Base-by-base conservation (phyloP, 2,888 invertebrate genomes). In the Plusia festucae region DNA sequence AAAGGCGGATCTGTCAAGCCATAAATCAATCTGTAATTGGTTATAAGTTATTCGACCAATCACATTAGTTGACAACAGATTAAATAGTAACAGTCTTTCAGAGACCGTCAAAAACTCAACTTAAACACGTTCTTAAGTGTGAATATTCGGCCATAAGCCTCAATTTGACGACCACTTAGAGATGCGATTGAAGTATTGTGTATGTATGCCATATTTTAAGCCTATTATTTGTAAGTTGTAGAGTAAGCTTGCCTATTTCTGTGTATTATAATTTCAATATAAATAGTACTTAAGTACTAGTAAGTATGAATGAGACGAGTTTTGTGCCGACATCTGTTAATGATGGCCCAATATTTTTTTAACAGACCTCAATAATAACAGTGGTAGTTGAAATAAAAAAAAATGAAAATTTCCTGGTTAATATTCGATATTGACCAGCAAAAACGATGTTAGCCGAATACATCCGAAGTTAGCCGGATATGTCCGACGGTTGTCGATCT, bases 261-360 rank as follows among this genome's bases (percentile, higher is more conserved):
- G 27, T 74, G 63, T 76, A 76, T 64, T 68, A 67, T 75, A 65
- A 22, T 64, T 60, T 62, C 34, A 58, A 68, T 40, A n/a, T n/a
- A 44, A 3, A 20, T 63, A 73, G 78, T 78, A 79, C 79, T 81
- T 79, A 78, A 74, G 66, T 71, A 73, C 30, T 30, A 61, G 65
- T 65, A 68, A 73, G 67, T 65, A 61, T 69, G 49, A 40, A 13
- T 44, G 49, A 40, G 8, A 54, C 32, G 15, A 15, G 56, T 59
- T 34, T 11, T 53, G 59, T 71, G 51, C 68, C 54, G 63, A 30
- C 9, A 44, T 71, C 52, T 55, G 8, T 32, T 27, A 55, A 56
- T 24, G 40, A 34, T 34, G 3, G 9, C 34, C 13, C 15, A 24
- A 13, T 15, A 1, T 34, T 34, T 34, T 15, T 24, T 24, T 54